Evolutionary conservation across 2,797 vertebrate species (phyloP).

Genomic region (Gallinago stenura): DNA sequence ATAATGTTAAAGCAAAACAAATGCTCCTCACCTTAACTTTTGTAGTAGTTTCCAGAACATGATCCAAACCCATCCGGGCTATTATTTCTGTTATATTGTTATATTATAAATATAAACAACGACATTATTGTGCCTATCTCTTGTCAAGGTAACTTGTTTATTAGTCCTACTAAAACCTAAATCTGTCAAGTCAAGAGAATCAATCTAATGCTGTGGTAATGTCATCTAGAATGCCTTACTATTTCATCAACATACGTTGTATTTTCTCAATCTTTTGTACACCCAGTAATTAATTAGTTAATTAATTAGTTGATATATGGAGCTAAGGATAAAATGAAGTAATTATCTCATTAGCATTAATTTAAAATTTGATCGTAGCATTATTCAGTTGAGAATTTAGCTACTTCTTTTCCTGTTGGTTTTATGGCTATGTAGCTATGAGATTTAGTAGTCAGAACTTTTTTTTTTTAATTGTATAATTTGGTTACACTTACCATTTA

Average conservation of each 20-base stretch:
- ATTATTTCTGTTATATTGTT: background rate
- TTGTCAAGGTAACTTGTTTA: background rate
- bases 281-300: background rate
- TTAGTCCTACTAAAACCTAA: background rate
- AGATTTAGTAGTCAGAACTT: background rate
- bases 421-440: background rate
- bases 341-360: background rate
- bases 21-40: background rate
- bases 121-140: background rate
- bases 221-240: background rate
- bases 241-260: background rate
- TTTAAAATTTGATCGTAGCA: background rate
- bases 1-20: background rate
- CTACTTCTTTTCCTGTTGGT: background rate
- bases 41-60: background rate
- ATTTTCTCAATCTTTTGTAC: background rate
- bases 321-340: background rate
- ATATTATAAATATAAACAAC: background rate
- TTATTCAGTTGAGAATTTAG: background rate
- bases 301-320: background rate
- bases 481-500: background rate
- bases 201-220: background rate
- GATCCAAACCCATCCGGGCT: fast-evolving
- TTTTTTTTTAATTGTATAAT: background rate
- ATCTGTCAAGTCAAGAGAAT: background rate